Base-by-base conservation (phyloP, 2,797 vertebrate genomes). In the Synaphobranchus kaupii region DNA sequence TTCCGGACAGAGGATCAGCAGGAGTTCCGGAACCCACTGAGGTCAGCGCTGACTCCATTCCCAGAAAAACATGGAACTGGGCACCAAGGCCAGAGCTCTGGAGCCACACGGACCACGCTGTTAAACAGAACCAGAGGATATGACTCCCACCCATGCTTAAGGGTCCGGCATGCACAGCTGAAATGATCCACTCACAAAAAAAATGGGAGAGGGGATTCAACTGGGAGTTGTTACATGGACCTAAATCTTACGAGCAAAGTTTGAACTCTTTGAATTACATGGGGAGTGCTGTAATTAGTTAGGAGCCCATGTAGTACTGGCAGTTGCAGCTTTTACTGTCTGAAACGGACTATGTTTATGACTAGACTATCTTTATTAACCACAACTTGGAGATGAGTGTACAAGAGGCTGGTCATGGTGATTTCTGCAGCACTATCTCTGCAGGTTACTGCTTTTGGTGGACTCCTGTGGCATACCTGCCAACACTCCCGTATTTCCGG, bases 101-200 rank as follows among this genome's bases (percentile, higher is more conserved):
- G 76, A 78, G 39, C 44, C 76, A 47, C 76, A 7, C 12, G 22
- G 44, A 47, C 44, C 78, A 39, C 22, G 25, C 78, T 50, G 12
- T n/a, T 50, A 2, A 48, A 47, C 78, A n/a, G 78, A 47, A 81
- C 44, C 47, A 81, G 78, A 50, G 78, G 78, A 81, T 81, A 15
- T 78, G 73, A 76, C 71, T 76, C 31, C 12, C 68, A 31, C 68
- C 68, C n/a, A 78, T 80, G 15, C 76, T 81, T 50, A 81, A 81
- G 78, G 78, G 10, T 81, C 47, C 78, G 50, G 78, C 17, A 47
- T 15, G 22, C 34, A 17, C 73, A 39, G 34, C 47, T 47, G 25
- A 47, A n/a, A 81, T 50, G 47, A 50, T 81, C 78, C 22, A 47
- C 8, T 81, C 78, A n/a, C 10, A 80, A 13, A 3, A 52, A 20